Evolutionary conservation across 2,888 invertebrate genomes (phyloP).

Genomic region (Smittia aterrima): DNA sequence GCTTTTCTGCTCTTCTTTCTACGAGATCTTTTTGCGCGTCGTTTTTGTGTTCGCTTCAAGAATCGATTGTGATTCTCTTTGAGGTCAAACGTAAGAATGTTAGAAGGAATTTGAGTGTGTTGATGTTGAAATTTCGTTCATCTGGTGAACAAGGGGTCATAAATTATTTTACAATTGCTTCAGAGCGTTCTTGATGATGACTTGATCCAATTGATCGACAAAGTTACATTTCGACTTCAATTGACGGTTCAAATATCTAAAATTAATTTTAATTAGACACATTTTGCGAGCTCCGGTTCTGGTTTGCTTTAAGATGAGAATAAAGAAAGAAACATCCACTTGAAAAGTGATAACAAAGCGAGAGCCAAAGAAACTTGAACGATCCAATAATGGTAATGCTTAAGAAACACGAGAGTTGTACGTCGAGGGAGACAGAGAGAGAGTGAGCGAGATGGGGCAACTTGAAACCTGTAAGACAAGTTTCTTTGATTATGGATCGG

Average conservation of each 20-base stretch:
- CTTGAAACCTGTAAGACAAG: conserved; percentile 27
- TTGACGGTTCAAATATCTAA: not conserved
- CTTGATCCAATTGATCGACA: no score
- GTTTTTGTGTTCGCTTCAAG: not conserved
- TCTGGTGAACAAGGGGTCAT: no score
- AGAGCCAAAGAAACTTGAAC: not conserved
- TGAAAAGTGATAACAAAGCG: conserved; percentile 27
- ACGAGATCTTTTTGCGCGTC: not conserved
- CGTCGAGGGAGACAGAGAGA: not conserved
- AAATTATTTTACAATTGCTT: no score
- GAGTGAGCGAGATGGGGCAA: no score
- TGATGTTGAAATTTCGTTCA: no score
- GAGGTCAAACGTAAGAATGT: conserved; percentile 5
- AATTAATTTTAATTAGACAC: conserved; percentile 32
- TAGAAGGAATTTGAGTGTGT: not conserved
- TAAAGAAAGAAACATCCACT: conserved; percentile 6
- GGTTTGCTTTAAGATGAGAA: not conserved
- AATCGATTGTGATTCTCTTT: not conserved
- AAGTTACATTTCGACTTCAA: not conserved
- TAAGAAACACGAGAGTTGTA: not conserved
- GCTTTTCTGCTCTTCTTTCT: not conserved
- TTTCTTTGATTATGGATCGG: conserved; percentile 14
- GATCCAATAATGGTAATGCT: conserved; percentile 36
- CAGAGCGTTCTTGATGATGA: no score
- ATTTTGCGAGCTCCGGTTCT: conserved; percentile 1